These are phyloP conservation scores for Tachina fera DNA, from an alignment of 2,888 invertebrate species.

Conservation along the genomic window DNA sequence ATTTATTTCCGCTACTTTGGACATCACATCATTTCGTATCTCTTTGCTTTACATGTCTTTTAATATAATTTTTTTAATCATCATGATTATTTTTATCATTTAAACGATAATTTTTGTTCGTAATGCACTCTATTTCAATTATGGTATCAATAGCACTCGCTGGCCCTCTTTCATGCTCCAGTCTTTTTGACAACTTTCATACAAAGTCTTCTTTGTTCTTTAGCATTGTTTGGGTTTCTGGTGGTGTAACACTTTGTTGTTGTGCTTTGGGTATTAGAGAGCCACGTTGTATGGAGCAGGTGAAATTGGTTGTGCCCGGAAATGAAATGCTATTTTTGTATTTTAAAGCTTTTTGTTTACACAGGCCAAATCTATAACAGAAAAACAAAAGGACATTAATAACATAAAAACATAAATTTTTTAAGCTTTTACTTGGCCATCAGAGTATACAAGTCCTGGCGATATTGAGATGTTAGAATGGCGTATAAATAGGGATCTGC, in stretches of 20 bases:
- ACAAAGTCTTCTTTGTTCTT: conserved; percentile 79
- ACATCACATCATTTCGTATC: conserved; percentile 53
- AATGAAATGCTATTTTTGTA: conserved; percentile 83
- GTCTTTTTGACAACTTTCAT: conserved; percentile 23
- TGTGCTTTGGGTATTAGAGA: conserved; percentile 70
- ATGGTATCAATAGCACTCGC: conserved; percentile 4
- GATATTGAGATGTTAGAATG: conserved; percentile 93
- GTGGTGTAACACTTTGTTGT: conserved; percentile 71
- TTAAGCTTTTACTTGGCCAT: conserved; percentile 85
- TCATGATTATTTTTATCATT: no score
- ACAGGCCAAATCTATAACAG: conserved; percentile 84
- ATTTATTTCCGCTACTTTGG: no score
- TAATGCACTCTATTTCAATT: not conserved
- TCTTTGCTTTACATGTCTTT: not conserved
- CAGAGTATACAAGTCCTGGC: conserved; percentile 88
- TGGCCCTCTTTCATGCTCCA: not conserved
- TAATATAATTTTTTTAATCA: no score
- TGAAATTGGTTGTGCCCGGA: conserved; percentile 78
- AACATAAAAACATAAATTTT: not conserved
- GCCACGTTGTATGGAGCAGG: conserved; percentile 76
- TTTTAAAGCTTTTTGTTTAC: conserved; percentile 83
- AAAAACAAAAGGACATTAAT: not conserved
- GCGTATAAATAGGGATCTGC: conserved; percentile 97
- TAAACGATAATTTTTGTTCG: no score
- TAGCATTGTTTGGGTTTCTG: conserved; percentile 79